A percentile compares a stretch with the other conserved stretches of the same genome.
Conservation (phyloP, 2,888 invertebrate species). For the Drosophila colorata region DNA sequence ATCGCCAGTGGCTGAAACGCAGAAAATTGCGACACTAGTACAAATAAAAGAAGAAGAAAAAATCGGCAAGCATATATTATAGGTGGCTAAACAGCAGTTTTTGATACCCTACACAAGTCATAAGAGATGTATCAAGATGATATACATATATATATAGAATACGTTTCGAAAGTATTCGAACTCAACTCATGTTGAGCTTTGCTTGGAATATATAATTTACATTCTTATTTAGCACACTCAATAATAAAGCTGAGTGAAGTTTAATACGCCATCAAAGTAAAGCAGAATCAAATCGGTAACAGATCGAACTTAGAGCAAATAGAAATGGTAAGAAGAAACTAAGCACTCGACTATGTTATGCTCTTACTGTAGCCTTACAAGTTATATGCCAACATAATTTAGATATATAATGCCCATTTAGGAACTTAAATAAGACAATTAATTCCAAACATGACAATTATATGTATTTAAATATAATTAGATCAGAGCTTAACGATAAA, state of each 20-base stretch:
- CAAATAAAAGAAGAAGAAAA: conserved; percentile 50
- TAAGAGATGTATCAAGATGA: not conserved
- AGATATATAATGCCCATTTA: no score
- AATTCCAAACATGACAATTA: no score
- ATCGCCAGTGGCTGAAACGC: conserved; percentile 37
- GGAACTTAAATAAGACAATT: not conserved
- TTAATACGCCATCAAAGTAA: conserved; percentile 8
- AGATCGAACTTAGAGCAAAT: conserved; percentile 31
- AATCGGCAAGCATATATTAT: conserved; percentile 21
- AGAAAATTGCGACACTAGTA: conserved; percentile 66
- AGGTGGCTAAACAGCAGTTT: not conserved
- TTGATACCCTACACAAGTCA: conserved; percentile 17
- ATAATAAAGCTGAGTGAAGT: not conserved
- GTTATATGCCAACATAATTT: not conserved
- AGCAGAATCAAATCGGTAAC: conserved; percentile 12
- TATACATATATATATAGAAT: not conserved
- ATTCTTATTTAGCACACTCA: not conserved
- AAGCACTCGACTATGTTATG: not conserved
- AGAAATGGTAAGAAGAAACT: not conserved
- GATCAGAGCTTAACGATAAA: no score
- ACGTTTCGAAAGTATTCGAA: not conserved
- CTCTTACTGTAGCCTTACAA: not conserved
- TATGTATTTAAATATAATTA: no score
- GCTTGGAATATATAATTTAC: not conserved
- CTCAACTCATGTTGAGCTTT: no score